A percentile compares a stretch with the other conserved stretches of the same genome.
phyloP scores from a whole-genome alignment of 2,113 vertebrate genomes.

The Psittacara wagleri region DNA sequence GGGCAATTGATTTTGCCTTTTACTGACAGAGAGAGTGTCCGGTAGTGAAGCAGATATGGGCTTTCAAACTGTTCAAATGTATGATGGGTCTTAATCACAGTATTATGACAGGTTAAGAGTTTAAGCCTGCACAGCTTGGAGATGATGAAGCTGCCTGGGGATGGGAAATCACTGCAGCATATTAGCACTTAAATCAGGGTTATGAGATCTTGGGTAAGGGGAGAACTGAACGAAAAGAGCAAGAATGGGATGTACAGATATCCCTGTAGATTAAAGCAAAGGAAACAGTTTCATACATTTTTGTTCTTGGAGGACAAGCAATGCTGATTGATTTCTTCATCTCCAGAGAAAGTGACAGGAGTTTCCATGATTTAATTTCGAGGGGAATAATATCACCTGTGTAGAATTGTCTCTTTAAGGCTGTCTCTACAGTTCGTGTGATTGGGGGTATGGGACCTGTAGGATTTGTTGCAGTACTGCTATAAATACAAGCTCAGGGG shows the following conservation, averaged over 20 bases:
- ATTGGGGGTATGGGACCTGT: neutral
- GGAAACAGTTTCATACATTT: neutral
- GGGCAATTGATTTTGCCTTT: conserved; percentile 41
- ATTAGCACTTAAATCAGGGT: conserved; percentile 45
- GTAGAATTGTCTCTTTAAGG: neutral
- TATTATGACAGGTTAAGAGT: conserved; percentile 47
- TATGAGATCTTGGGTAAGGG: neutral
- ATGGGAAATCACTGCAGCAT: neutral
- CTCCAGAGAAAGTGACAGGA: neutral
- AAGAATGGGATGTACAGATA: neutral
- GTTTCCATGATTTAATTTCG: neutral
- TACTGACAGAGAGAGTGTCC: neutral
- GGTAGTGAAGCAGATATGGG: neutral
- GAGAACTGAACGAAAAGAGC: neutral
- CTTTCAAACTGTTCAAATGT: conserved; percentile 17
- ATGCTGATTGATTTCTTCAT: conserved; percentile 1
- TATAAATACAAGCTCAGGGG: neutral
- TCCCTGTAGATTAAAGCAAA: neutral
- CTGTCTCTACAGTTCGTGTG: neutral
- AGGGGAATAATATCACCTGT: neutral
- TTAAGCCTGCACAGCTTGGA: conserved; percentile 10
- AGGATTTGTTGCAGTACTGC: neutral
- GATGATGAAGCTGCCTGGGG: conserved; percentile 41
- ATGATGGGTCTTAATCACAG: conserved; percentile 36
- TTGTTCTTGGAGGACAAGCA: neutral